A percentile compares a stretch with the other conserved stretches of the same genome.
These are phyloP conservation scores for Sardina pilchardus DNA, from an alignment of 2,113 vertebrate species.

Conservation along the genomic window DNA sequence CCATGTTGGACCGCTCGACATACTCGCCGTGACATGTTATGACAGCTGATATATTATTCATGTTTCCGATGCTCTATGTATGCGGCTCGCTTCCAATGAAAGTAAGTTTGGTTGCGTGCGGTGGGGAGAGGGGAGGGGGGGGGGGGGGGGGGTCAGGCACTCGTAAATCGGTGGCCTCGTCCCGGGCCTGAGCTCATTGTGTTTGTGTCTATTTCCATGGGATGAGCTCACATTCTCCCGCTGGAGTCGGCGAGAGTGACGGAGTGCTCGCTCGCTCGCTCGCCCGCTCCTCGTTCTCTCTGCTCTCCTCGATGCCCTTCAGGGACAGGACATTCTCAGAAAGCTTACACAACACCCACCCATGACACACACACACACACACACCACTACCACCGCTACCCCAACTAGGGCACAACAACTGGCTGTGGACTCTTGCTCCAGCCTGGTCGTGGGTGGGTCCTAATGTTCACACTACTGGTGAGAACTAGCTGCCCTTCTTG, in stretches of 20 bases:
- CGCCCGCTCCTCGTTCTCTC: background rate
- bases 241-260: background rate
- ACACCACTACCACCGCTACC: background rate
- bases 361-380: background rate
- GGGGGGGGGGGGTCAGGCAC: background rate
- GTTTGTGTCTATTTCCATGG: background rate
- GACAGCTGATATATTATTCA: constrained; percentile 13
- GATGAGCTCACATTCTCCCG: constrained; percentile 4
- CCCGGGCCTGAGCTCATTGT: background rate
- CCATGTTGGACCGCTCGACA: background rate
- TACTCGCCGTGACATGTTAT: background rate
- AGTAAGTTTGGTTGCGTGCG: background rate
- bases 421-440: background rate
- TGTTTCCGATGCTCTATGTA: background rate
- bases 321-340: constrained; percentile 8
- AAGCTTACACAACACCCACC: background rate
- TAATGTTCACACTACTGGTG: background rate
- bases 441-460: background rate
- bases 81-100: background rate
- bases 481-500: background rate
- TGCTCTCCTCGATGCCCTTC: background rate
- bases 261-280: background rate
- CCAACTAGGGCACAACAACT: background rate
- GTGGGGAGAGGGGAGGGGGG: no score
- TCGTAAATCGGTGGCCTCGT: background rate